A percentile compares a stretch with the other conserved stretches of the same genome.
These are phyloP conservation scores for Dendrolimus punctatus DNA, from an alignment of 1,140 invertebrate species.

Conservation along the genomic window DNA sequence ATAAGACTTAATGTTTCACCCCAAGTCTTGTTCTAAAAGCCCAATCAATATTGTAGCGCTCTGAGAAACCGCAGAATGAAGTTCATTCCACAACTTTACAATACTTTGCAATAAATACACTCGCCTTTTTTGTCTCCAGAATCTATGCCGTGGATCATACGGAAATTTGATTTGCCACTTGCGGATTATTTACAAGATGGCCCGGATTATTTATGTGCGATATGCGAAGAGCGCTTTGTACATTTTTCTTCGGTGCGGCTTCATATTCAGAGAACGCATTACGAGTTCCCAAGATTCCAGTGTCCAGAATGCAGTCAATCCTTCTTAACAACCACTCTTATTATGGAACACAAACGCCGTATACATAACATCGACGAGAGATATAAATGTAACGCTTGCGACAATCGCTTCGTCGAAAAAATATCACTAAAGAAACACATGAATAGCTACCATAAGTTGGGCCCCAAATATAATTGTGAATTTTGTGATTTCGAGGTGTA, in stretches of 20 bases:
- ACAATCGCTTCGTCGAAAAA: conserved; percentile 39
- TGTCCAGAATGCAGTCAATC: conserved; percentile 35
- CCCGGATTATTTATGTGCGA: conserved; percentile 24
- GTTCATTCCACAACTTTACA: too few relatives aligned
- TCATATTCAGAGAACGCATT: conserved; percentile 47
- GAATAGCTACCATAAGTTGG: conserved; percentile 53
- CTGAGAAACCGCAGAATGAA: too few relatives aligned
- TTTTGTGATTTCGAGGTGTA: conserved; percentile 53
- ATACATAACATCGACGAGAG: conserved; percentile 46
- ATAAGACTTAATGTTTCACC: too few relatives aligned
- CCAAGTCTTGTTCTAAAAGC: too few relatives aligned
- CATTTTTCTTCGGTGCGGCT: conserved; percentile 28
- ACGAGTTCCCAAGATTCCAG: conserved; percentile 30
- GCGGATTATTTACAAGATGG: conserved; percentile 37
- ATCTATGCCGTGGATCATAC: background rate
- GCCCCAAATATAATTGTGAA: conserved; percentile 42
- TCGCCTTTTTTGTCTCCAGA: conserved; percentile 25
- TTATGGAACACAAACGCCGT: conserved; percentile 41
- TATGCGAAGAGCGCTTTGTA: conserved; percentile 39
- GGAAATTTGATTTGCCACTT: conserved; percentile 31
- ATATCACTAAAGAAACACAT: conserved; percentile 42
- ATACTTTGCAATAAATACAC: too few relatives aligned
- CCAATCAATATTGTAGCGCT: too few relatives aligned
- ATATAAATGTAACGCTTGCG: conserved; percentile 52
- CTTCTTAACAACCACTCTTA: conserved; percentile 41